A percentile compares a stretch with the other conserved stretches of the same genome.
Evolutionary conservation across 2,888 invertebrate species (phyloP).

Genomic region (Patella depressa): DNA sequence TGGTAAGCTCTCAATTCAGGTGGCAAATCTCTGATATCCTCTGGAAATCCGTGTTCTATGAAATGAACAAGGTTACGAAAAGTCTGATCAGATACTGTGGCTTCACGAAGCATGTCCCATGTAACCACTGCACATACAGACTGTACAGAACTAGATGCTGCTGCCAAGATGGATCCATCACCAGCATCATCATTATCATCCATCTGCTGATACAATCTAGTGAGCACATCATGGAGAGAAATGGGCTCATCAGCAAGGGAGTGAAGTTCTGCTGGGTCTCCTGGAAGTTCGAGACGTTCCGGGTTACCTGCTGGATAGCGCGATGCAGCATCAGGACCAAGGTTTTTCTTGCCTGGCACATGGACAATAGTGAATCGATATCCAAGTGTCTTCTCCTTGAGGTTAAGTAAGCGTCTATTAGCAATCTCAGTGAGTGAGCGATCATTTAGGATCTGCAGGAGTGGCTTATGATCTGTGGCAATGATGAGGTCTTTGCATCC

Average conservation of each 20-base stretch:
- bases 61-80: slow-evolving; percentile 18
- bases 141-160: slow-evolving; percentile 24
- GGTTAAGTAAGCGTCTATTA: slow-evolving; percentile 34
- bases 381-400: slow-evolving; percentile 36
- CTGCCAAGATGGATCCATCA: slow-evolving; percentile 28
- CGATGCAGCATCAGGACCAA: slow-evolving; percentile 34
- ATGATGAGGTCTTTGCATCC: slow-evolving; percentile 34
- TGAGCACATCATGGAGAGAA: not conserved
- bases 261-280: slow-evolving; percentile 17
- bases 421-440: slow-evolving; percentile 34
- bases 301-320: slow-evolving; percentile 27
- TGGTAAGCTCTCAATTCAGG: slow-evolving; percentile 25
- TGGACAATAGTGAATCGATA: no score
- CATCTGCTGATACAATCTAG: slow-evolving; percentile 11
- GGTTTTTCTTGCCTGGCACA: no score
- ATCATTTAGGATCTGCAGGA: slow-evolving; percentile 34
- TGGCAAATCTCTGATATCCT: slow-evolving; percentile 15
- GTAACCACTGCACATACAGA: slow-evolving; percentile 28
- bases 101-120: slow-evolving; percentile 29
- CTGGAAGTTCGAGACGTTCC: slow-evolving; percentile 25
- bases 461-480: slow-evolving; percentile 37
- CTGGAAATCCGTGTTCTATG: slow-evolving; percentile 27
- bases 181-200: slow-evolving; percentile 15
- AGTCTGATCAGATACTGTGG: slow-evolving; percentile 28
- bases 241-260: not conserved